Evolutionary conservation across 2,888 invertebrate species (phyloP), one percentile per base, ranked within the genome.

Genomic region (Anthophora plumipes): DNA sequence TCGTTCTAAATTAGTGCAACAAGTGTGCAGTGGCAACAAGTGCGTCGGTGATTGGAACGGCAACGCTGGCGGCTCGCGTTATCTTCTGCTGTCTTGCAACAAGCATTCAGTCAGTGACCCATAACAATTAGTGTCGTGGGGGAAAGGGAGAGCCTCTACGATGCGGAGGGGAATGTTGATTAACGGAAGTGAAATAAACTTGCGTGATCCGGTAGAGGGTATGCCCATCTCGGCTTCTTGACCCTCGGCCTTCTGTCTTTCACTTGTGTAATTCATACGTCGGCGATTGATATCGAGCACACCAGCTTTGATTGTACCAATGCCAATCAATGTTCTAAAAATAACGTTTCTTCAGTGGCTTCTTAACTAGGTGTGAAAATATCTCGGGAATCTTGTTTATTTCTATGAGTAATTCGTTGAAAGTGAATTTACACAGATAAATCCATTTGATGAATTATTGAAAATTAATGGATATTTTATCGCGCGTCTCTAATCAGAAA

Each of bases 121-220:
- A 90, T 86, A 89, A 92, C 89, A 92, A 91, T 92, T 91, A 91
- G 86, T 87, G 82, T 85, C 78, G 84, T 85, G 76, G 84, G 78
- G 75, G 82, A 77, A n/a, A 85, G 83, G 85, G 80, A 64, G 79
- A 85, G 77, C 84, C 83, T 87, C 85, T 78, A 73, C 83, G 83
- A 81, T 79, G 81, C 70, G 77, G 81, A 82, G 89, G 85, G 86
- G 84, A 85, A 87, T 89, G 86, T 83, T 85, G 89, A 91, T 91
- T 88, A 87, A 90, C 91, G 92, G 92, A 92, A 92, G 91, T 91
- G 88, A 83, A 91, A 88, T 92, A 90, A 91, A 92, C 88, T 90
- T 89, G 83, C 80, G 70, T 90, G 89, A 91, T 91, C 92, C 91
- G 91, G 91, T 90, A 86, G n/a, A n/a, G 87, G 79, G 77, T 85